Base-by-base conservation (phyloP, 1,140 invertebrate genomes). In the Harpegnathos saltator region DNA sequence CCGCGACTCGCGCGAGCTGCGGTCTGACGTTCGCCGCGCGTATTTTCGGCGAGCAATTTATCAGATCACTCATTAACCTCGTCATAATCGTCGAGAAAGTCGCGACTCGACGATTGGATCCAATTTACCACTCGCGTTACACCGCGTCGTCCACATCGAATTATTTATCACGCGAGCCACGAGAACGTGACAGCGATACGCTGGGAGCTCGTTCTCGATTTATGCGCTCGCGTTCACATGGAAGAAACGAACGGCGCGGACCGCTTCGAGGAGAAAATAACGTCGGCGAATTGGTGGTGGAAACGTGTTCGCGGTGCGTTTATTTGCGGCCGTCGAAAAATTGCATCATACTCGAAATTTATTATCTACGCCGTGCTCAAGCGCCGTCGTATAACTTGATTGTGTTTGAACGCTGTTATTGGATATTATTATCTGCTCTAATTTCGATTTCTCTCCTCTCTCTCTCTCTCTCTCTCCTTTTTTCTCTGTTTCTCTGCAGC, bases 81-180 rank as follows among this genome's bases (percentile, higher is more conserved):
- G 17, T 19, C 17, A 26, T 71, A 48, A 71, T 78, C 48, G 29
- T n/a, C 26, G 50, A 80, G 65, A 29, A 71, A 56, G 26, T 50
- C 44, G 63, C 44, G 15, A 63, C 38, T 63, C 22, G 29, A 69
- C 65, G 33, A 80, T 80, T 80, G 75, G n/a, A 80, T 44, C n/a
- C 65, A 80, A 80, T 80, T 80, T 59, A 58, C 65, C 65, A 58
- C 17, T 69, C 65, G 66, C 65, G 65, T 80, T 80, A 71, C 33
- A 59, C 24, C n/a, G 26, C 59, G 65, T 38, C 58, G 61, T 14
- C 52, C 33, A 69, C 58, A 80, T 80, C 71, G 58, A 44, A 80
- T 71, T 80, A 80, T 15, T n/a, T n/a, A n/a, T n/a, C n/a, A n/a
- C n/a, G 22, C 26, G 5, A 48, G 38, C n/a, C 33, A 14, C 52